These are phyloP conservation scores for Synanthedon myopaeformis DNA, from an alignment of 2,888 invertebrate genomes.

Conservation along the genomic window DNA sequence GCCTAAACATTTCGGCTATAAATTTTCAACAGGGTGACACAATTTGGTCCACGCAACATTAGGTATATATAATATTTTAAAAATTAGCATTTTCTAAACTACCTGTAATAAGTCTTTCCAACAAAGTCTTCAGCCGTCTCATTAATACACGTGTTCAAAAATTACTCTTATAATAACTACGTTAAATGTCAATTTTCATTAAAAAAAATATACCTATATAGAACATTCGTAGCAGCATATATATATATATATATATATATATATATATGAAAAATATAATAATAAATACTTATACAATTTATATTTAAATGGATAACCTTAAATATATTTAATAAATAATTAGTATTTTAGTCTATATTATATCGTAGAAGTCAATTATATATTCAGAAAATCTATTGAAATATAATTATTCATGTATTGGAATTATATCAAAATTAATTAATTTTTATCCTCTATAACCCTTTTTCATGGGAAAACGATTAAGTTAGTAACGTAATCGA, in stretches of 20 bases:
- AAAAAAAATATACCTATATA: conserved; percentile 18
- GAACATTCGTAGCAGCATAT: conserved; percentile 26
- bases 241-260: too few relatives aligned
- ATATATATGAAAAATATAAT: conserved; percentile 8
- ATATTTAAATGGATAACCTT: conserved; percentile 15
- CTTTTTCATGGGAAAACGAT: too few relatives aligned
- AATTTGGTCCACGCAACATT: not conserved
- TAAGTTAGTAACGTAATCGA: too few relatives aligned
- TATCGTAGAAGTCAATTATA: not conserved
- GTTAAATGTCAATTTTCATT: conserved; percentile 18
- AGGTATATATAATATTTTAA: not conserved
- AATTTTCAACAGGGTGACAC: not conserved
- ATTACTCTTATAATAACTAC: conserved; percentile 8
- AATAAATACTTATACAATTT: not conserved
- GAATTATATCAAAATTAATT: too few relatives aligned
- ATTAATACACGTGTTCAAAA: conserved; percentile 15
- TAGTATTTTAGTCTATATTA: conserved; percentile 6
- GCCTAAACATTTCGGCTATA: not conserved
- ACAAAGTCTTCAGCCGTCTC: not conserved
- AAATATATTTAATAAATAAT: conserved; percentile 16
- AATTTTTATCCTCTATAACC: too few relatives aligned
- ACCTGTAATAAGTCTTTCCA: not conserved
- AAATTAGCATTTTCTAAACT: not conserved
- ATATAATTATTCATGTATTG: too few relatives aligned
- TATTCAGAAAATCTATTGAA: not conserved